phyloP scores from a whole-genome alignment of 2,888 invertebrate genomes.

The Polydrusus cervinus region DNA sequence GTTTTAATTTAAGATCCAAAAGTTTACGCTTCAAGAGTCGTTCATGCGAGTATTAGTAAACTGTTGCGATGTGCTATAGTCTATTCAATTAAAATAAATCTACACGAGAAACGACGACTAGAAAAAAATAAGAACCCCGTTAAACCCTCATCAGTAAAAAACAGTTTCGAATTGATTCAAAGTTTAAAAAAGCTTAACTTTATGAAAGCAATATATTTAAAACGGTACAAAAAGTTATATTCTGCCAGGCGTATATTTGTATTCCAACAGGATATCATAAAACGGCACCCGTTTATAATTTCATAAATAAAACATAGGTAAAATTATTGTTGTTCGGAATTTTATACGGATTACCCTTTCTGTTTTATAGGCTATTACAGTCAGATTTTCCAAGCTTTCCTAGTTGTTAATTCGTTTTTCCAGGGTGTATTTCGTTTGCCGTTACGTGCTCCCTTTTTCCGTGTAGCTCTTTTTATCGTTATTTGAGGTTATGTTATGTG shows the following conservation, averaged over 20 bases:
- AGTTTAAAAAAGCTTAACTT: not conserved
- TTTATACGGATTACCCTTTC: slow-evolving; percentile 17
- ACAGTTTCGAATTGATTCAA: too few species aligned
- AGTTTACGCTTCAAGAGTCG: too few species aligned
- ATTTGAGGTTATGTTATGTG: slow-evolving; percentile 13
- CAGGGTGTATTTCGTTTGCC: not conserved
- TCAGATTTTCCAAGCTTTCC: slow-evolving; percentile 13
- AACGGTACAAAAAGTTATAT: not conserved
- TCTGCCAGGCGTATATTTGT: not conserved
- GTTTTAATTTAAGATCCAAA: too few species aligned
- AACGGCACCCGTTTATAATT: slow-evolving; percentile 18
- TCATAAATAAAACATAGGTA: slow-evolving; percentile 18
- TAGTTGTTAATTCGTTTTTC: slow-evolving; percentile 24
- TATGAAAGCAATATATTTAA: not conserved
- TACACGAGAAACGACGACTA: too few species aligned
- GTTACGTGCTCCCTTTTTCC: slow-evolving; percentile 6
- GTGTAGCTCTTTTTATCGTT: slow-evolving; percentile 7
- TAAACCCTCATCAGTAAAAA: too few species aligned
- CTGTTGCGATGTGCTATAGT: too few species aligned
- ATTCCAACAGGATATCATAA: not conserved
- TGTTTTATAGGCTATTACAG: slow-evolving; percentile 23
- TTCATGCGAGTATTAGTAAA: too few species aligned
- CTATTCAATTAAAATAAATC: too few species aligned
- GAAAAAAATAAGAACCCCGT: too few species aligned
- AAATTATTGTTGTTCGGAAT: slow-evolving; percentile 15